Base-by-base conservation (phyloP, 2,888 invertebrate species). In the Lingula anatina region DNA sequence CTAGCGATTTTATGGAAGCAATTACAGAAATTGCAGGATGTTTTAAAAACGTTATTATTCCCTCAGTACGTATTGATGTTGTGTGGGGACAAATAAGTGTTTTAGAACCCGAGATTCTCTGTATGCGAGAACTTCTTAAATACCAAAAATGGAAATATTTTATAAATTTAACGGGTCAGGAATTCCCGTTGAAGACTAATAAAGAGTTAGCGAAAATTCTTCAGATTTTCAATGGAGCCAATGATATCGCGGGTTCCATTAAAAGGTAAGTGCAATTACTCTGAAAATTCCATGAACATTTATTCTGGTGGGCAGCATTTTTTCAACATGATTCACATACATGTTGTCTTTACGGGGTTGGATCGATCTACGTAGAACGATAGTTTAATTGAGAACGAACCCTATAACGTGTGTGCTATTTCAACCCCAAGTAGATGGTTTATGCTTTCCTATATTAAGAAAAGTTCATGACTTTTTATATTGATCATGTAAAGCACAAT, bases 151-250 rank as follows among this genome's bases (percentile, higher is more conserved):
- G 73, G 73, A 68, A 66, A 46, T 76, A 76, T 51, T 69, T 68
- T 50, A 68, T 76, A 26, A 76, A 76, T 45, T 60, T 73, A 5
- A 65, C 71, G 0, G 73, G 69, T 2, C 65, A 70, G 38, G 72
- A 73, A 75, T n/a, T n/a, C n/a, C n/a, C n/a, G n/a, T n/a, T n/a
- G n/a, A n/a, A n/a, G n/a, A n/a, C n/a, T n/a, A n/a, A 75, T 53
- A 51, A 61, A 3, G 72, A 76, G 51, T 51, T 76, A 26, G 72
- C 71, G 2, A 53, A 59, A 46, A 71, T 73, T 5, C 53, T 73
- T 5, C 64, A 65, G 47, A 47, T 64, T 20, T 61, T 70, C 46
- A n/a, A n/a, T n/a, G n/a, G n/a, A n/a, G n/a, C n/a, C n/a, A n/a
- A n/a, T n/a, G n/a, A n/a, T n/a, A n/a, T 74, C 4, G 68, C 64